phyloP scores from a whole-genome alignment of 2,888 invertebrate species.

The Caenorhabditis becei region DNA sequence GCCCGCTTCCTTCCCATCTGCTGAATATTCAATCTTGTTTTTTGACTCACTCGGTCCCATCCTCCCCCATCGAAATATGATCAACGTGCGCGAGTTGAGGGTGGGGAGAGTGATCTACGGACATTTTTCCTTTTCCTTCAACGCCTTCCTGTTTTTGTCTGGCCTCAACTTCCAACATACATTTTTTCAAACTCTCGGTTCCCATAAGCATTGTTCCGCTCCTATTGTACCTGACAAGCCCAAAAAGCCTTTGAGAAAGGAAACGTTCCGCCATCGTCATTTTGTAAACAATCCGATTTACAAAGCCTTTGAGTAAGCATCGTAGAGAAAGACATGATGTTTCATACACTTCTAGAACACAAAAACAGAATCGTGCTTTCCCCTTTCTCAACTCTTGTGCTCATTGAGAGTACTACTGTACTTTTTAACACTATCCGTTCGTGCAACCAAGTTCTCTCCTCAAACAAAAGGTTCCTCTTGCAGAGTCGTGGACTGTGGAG shows the following conservation, averaged over 20 bases:
- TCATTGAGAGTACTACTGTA: slow-evolving; percentile 6
- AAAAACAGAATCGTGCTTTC: neutral
- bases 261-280: slow-evolving; percentile 56
- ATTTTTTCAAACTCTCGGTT: neutral
- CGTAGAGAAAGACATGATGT: slow-evolving; percentile 34
- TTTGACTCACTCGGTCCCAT: slow-evolving; percentile 24
- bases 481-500: slow-evolving; percentile 73
- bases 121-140: slow-evolving; percentile 5
- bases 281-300: slow-evolving; percentile 52
- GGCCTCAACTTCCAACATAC: neutral
- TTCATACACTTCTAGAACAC: slow-evolving; percentile 14
- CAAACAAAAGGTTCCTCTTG: slow-evolving; percentile 54
- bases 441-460: slow-evolving; percentile 22
- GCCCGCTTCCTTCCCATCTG: slow-evolving; percentile 8
- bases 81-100: slow-evolving; percentile 5
- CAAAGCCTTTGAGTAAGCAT: slow-evolving; percentile 55
- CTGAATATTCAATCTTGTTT: slow-evolving; percentile 55
- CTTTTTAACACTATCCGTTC: slow-evolving; percentile 23
- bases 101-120: slow-evolving; percentile 7
- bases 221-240: neutral
- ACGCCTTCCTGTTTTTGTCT: slow-evolving; percentile 13
- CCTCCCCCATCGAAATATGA: slow-evolving; percentile 33
- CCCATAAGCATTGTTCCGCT: neutral
- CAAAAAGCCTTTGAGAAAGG: slow-evolving; percentile 10
- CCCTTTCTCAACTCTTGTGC: neutral